Conservation (phyloP, 2,888 invertebrate species). For the Falcaria lacertinaria region DNA sequence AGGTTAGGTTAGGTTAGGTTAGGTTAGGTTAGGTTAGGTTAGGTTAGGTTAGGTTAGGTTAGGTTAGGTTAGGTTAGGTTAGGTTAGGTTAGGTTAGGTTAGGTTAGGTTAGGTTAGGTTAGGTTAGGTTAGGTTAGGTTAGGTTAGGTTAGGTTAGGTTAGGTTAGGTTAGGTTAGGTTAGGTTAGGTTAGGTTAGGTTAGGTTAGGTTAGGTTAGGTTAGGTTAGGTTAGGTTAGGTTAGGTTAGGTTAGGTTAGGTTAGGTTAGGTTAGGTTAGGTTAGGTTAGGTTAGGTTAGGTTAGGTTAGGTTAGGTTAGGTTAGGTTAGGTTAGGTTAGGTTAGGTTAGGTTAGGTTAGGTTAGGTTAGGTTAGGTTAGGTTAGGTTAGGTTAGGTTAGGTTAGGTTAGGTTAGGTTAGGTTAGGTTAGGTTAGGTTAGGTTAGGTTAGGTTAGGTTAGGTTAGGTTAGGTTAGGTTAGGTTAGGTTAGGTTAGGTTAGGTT, state of each 20-base stretch:
- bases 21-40: conserved; percentile 23
- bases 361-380: conserved; percentile 10
- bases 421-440: conserved; percentile 8
- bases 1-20: conserved; percentile 22
- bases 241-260: conserved; percentile 11
- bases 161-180: conserved; percentile 15
- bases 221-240: conserved; percentile 12
- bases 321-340: conserved; percentile 10
- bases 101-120: conserved; percentile 23
- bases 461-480: conserved; percentile 8
- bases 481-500: conserved; percentile 8
- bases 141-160: conserved; percentile 19
- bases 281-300: conserved; percentile 11
- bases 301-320: conserved; percentile 10
- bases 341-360: conserved; percentile 10
- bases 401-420: conserved; percentile 8
- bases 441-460: conserved; percentile 8
- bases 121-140: conserved; percentile 18
- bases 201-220: conserved; percentile 10
- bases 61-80: conserved; percentile 24
- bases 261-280: conserved; percentile 12
- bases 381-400: conserved; percentile 10
- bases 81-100: conserved; percentile 25
- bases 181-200: conserved; percentile 7
- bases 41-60: conserved; percentile 20